A percentile compares a stretch with the other conserved stretches of the same genome.
Conservation (phyloP, 2,797 vertebrate species). For the Champsocephalus esox region DNA sequence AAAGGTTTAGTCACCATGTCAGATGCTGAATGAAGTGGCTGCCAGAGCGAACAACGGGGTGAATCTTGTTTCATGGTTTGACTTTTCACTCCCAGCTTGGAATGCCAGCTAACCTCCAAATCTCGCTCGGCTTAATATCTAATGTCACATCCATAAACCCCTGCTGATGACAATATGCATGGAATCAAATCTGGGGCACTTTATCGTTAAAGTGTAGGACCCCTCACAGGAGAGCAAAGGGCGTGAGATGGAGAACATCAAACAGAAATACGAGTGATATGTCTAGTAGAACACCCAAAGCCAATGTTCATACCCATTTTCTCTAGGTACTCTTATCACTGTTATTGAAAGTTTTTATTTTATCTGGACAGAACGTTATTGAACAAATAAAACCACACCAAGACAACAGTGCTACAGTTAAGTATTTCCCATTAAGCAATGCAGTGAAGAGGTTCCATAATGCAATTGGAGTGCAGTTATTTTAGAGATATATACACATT, state of each 20-base stretch:
- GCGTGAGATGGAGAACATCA: slow-evolving; percentile 16
- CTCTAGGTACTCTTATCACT: background rate
- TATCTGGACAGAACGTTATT: slow-evolving; percentile 49
- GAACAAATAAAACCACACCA: slow-evolving; percentile 52
- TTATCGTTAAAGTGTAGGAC: slow-evolving; percentile 33
- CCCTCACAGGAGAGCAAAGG: slow-evolving; percentile 26
- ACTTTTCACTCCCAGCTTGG: slow-evolving; percentile 68
- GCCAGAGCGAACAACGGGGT: slow-evolving; percentile 31
- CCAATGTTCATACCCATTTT: slow-evolving; percentile 10
- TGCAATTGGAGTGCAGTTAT: slow-evolving; percentile 50
- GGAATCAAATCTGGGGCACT: slow-evolving; percentile 48
- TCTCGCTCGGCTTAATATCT: slow-evolving; percentile 63
- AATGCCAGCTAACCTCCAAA: slow-evolving; percentile 70
- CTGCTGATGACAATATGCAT: slow-evolving; percentile 58
- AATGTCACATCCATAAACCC: slow-evolving; percentile 67
- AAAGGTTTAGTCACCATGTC: slow-evolving; percentile 58
- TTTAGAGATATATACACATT: slow-evolving; percentile 50
- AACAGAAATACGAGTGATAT: slow-evolving; percentile 4
- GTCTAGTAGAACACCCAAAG: slow-evolving; percentile 11
- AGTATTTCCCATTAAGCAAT: slow-evolving; percentile 29
- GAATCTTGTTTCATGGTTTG: slow-evolving; percentile 69
- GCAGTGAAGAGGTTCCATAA: slow-evolving; percentile 45
- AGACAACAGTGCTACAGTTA: slow-evolving; percentile 23
- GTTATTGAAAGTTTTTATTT: slow-evolving; percentile 34
- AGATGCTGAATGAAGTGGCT: slow-evolving; percentile 43